Base-by-base conservation (phyloP, 2,113 vertebrate species). In the Apaloderma vittatum region DNA sequence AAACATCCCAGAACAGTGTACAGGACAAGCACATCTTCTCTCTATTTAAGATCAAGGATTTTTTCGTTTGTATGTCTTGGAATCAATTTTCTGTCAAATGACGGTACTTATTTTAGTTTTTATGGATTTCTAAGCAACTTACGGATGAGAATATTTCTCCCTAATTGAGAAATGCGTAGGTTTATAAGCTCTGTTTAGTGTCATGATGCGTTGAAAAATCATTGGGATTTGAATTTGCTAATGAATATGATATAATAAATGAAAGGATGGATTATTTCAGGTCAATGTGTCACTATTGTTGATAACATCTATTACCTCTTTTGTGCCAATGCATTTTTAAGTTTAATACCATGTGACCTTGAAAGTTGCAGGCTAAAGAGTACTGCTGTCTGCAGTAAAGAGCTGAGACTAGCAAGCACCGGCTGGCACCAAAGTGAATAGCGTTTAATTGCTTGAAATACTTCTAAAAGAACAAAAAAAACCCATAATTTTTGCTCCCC, bases 141-240 rank as follows among this genome's bases (percentile, higher is more conserved):
- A 34, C 43, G 84, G 71, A 74, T 86, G 54, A 67, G 58, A 82
- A 58, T 76, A 83, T 49, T 90, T 82, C 34, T 88, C 49, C 49
- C 34, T 63, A 70, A 58, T 40, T 89, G 66, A 91, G 74, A 93
- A 89, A 43, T 1, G 0, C 70, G 36, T 89, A 51, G 87, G 79
- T 88, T 89, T 96, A 40, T 84, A 85, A 84, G 37, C 37, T 88
- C 72, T 84, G 62, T 18, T 88, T 94, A 83, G 34, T 86, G 90
- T 84, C 74, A 49, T 37, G 30, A 79, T 2, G 17, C 26, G 52
- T 18, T 70, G 52, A 73, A 74, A 90, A 93, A 68, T 85, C 6
- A 46, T 76, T 88, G 91, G 32, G 32, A 65, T 68, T 92, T 90
- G 68, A 73, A 81, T 93, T 92, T 86, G 30, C 55, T 80, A 84